phyloP scores from a whole-genome alignment of 2,888 invertebrate species.

The Pantelozetes paolii region DNA sequence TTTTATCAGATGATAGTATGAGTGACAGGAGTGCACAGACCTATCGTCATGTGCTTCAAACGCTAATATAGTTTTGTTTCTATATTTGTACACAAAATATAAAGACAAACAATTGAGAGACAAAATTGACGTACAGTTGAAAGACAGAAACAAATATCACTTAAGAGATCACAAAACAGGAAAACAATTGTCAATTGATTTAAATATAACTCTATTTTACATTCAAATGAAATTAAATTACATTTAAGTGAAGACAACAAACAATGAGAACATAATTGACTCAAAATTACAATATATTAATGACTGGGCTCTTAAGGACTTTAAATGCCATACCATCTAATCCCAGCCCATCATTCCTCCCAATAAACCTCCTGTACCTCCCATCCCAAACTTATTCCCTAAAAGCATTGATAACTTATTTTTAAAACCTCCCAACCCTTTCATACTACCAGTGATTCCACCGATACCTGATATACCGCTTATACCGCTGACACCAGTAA shows the following conservation, averaged over 20 bases:
- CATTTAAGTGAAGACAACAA: background rate
- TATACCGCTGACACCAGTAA: background rate
- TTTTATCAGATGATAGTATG: background rate
- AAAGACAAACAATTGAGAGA: background rate
- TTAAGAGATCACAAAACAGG: background rate
- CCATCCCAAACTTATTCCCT: constrained; percentile 33
- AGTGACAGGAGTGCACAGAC: too few relatives aligned
- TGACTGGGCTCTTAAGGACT: constrained; percentile 24
- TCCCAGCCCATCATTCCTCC: constrained; percentile 35
- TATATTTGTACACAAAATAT: background rate
- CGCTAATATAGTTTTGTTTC: too few relatives aligned
- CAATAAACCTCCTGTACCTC: constrained; percentile 13
- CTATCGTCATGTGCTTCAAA: too few relatives aligned
- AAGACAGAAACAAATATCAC: background rate
- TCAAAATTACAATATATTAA: constrained; percentile 27
- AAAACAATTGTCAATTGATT: background rate
- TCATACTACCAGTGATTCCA: constrained; percentile 9
- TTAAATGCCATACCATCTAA: background rate
- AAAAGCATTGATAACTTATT: constrained; percentile 25
- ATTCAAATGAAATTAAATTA: constrained; percentile 1
- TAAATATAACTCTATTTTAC: constrained; percentile 4
- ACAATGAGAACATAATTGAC: constrained; percentile 36
- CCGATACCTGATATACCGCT: too few relatives aligned
- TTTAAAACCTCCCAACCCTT: constrained; percentile 24
- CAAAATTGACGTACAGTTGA: background rate